Evolutionary conservation across 2,113 vertebrate species (phyloP).

Genomic region (Gnathonemus echidnorhynchus): DNA sequence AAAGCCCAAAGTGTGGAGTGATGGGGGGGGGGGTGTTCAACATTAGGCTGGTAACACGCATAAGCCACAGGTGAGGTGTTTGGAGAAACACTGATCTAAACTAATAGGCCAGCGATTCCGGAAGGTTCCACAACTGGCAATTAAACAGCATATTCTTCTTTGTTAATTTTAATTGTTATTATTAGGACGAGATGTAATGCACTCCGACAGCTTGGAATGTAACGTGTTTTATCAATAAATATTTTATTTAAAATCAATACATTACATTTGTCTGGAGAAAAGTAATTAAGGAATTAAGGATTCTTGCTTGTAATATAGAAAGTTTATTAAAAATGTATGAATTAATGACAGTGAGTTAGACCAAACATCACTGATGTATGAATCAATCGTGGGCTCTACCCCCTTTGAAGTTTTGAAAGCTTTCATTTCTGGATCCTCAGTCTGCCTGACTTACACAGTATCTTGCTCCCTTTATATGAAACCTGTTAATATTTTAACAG

Average conservation of each 20-base stretch:
- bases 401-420: background rate
- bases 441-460: background rate
- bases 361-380: background rate
- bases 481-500: background rate
- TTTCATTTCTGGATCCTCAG: background rate
- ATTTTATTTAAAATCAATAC: background rate
- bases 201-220: background rate
- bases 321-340: background rate
- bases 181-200: background rate
- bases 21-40: background rate
- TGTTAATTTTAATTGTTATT: background rate
- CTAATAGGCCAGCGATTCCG: background rate
- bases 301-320: background rate
- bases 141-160: background rate
- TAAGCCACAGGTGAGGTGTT: background rate
- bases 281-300: background rate
- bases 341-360: background rate
- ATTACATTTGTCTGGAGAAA: background rate
- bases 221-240: background rate
- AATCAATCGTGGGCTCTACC: background rate
- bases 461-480: background rate
- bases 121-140: background rate
- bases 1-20: background rate
- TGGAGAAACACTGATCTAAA: background rate
- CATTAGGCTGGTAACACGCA: background rate